Evolutionary conservation across 2,113 vertebrate genomes (phyloP).

Genomic region (Dermatemys mawii): DNA sequence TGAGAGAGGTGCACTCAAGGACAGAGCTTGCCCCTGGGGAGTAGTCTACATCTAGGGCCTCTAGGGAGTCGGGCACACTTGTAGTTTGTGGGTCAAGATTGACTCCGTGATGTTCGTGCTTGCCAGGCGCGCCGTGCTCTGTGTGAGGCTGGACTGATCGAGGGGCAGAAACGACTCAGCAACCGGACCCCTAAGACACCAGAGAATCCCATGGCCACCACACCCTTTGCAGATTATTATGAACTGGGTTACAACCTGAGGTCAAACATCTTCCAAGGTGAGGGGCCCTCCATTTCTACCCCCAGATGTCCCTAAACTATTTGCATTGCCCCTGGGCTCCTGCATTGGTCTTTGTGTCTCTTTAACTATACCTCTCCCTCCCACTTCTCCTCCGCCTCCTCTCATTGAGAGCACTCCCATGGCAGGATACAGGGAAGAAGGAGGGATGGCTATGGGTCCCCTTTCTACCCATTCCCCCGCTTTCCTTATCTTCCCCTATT

Average conservation of each 20-base stretch:
- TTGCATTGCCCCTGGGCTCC: neutral
- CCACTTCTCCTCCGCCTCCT: neutral
- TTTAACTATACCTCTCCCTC: neutral
- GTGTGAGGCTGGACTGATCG: neutral
- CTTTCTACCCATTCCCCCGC: neutral
- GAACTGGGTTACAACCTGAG: conserved; percentile 72
- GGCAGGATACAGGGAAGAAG: neutral
- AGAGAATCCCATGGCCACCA: neutral
- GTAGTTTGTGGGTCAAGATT: neutral
- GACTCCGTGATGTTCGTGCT: neutral
- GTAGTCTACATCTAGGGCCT: neutral
- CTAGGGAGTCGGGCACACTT: neutral
- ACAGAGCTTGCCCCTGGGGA: neutral
- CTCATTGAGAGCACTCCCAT: neutral
- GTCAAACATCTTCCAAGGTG: conserved; percentile 79
- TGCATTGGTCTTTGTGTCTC: neutral
- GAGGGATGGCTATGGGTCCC: neutral
- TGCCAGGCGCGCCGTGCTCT: conserved; percentile 55
- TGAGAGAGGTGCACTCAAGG: neutral
- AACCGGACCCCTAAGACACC: neutral
- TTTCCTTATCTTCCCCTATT: neutral
- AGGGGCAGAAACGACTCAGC: conserved; percentile 31
- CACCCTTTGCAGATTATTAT: conserved; percentile 65
- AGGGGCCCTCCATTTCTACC: neutral
- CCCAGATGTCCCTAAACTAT: neutral